Conservation (phyloP, 2,797 vertebrate genomes). For the Atherinosoma microstoma region DNA sequence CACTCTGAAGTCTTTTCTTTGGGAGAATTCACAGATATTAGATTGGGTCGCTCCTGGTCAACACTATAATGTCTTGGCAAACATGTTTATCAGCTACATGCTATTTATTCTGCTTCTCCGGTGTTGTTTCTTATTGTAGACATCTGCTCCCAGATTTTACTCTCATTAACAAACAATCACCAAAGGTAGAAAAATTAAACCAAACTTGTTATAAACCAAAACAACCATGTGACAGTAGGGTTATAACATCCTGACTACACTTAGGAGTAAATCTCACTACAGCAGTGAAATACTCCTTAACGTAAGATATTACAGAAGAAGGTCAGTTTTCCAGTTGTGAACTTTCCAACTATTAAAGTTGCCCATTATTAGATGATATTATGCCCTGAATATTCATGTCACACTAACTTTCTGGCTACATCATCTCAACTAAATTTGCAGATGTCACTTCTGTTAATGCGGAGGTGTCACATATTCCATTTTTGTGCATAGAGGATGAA, state of each 20-base stretch:
- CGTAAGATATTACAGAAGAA: neutral
- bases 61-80: too few species aligned
- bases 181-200: neutral
- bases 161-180: neutral
- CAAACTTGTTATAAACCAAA: neutral
- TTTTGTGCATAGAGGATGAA: conserved; percentile 13
- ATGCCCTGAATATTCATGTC: conserved; percentile 33
- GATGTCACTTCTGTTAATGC: conserved; percentile 45
- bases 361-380: conserved; percentile 1
- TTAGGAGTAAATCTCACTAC: neutral
- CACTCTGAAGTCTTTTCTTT: too few species aligned
- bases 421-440: conserved; percentile 36
- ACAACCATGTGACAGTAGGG: neutral
- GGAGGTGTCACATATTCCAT: conserved; percentile 54
- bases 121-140: too few species aligned
- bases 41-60: too few species aligned
- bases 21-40: too few species aligned
- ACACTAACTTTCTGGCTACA: conserved; percentile 27
- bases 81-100: too few species aligned
- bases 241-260: neutral
- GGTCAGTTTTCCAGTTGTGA: conserved; percentile 10
- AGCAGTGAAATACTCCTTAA: neutral
- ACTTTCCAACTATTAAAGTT: conserved; percentile 10
- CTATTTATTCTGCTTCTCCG: too few species aligned
- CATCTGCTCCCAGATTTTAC: neutral